Percentiles rank a stretch among this genome's conserved stretches.
These are phyloP conservation scores for Centropyge bicolor DNA, from an alignment of 2,797 vertebrate genomes.

Conservation along the genomic window DNA sequence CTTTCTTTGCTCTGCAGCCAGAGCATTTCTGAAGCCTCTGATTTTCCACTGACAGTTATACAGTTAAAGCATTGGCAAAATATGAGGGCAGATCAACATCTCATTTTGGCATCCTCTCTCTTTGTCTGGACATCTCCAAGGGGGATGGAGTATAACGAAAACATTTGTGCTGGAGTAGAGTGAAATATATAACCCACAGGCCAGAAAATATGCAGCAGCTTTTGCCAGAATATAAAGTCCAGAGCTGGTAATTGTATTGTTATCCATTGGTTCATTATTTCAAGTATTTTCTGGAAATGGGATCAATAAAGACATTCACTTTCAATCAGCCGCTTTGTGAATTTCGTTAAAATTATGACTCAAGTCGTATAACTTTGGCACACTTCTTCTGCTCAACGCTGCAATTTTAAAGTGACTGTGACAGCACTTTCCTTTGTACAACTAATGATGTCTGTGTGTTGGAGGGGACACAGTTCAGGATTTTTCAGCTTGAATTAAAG, in stretches of 20 bases:
- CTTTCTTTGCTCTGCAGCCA: constrained; percentile 62
- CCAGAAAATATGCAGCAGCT: constrained; percentile 33
- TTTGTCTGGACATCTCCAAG: constrained; percentile 67
- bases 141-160: constrained; percentile 67
- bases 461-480: neutral
- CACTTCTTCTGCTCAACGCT: constrained; percentile 5
- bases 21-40: constrained; percentile 53
- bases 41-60: constrained; percentile 65
- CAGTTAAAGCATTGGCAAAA: constrained; percentile 68
- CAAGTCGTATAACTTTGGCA: constrained; percentile 10
- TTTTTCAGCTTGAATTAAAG: constrained; percentile 25
- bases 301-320: constrained; percentile 42
- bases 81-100: constrained; percentile 72
- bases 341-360: constrained; percentile 14
- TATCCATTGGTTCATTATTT: constrained; percentile 39
- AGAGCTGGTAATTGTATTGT: constrained; percentile 50
- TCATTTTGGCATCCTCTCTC: constrained; percentile 67
- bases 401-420: constrained; percentile 11
- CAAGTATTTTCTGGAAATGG: constrained; percentile 45
- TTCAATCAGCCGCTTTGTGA: constrained; percentile 31
- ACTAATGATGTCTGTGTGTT: constrained; percentile 10
- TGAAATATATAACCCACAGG: constrained; percentile 54
- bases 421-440: constrained; percentile 17
- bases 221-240: constrained; percentile 54
- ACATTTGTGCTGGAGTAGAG: constrained; percentile 70